These are phyloP conservation scores for Argentina silus DNA, from an alignment of 2,797 vertebrate species.

Conservation along the genomic window DNA sequence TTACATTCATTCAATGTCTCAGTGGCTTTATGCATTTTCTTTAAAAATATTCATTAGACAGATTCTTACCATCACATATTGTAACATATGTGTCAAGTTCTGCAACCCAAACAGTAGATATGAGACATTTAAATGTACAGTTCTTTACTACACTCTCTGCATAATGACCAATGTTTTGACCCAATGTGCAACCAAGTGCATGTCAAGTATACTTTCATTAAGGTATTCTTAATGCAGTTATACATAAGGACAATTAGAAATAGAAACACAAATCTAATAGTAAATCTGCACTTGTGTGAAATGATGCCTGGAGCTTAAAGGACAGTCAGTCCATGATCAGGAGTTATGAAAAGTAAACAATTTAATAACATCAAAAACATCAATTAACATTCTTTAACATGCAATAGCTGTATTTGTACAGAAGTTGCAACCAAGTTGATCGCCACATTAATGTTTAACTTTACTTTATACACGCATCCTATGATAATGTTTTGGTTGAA, in stretches of 20 bases:
- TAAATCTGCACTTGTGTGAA: no score
- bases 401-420: conserved; percentile 69
- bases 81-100: background rate
- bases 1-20: background rate
- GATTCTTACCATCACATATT: background rate
- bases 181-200: background rate
- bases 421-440: conserved; percentile 49
- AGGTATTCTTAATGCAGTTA: background rate
- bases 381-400: conserved; percentile 75
- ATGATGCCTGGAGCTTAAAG: background rate
- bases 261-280: no score
- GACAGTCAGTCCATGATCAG: conserved; percentile 35
- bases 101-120: background rate
- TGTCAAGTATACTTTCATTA: background rate
- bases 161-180: background rate
- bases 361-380: conserved; percentile 77
- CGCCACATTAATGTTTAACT: conserved; percentile 42
- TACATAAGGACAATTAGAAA: background rate
- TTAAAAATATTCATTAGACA: background rate
- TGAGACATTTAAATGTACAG: background rate
- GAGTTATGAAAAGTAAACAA: conserved; percentile 75
- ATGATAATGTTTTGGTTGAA: conserved; percentile 27
- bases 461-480: conserved; percentile 31
- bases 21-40: background rate
- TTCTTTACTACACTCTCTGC: background rate